Evolutionary conservation across 2,113 vertebrate genomes (phyloP).

Genomic region (Gymnarchus niloticus): DNA sequence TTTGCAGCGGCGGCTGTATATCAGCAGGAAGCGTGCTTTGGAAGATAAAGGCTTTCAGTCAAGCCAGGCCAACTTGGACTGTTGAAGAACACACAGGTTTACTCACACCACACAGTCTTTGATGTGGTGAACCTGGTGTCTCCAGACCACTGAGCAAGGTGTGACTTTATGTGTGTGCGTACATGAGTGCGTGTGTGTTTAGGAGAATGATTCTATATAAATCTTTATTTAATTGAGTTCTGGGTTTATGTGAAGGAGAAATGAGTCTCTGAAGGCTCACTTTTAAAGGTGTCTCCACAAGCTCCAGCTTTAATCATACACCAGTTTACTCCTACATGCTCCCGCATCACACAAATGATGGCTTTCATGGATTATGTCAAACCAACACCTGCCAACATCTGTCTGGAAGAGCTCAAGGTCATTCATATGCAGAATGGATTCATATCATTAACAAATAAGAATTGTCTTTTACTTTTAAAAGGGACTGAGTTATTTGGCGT

Average conservation of each 20-base stretch:
- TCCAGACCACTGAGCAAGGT: slow-evolving; percentile 10
- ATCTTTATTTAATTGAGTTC: neutral
- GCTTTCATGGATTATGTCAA: neutral
- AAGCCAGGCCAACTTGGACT: slow-evolving; percentile 16
- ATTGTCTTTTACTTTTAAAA: neutral
- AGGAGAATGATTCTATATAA: neutral
- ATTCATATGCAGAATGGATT: neutral
- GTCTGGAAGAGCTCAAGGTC: neutral
- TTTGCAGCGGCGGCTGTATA: neutral
- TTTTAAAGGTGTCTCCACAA: neutral
- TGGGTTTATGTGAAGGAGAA: neutral
- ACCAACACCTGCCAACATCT: neutral
- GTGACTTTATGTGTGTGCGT: neutral
- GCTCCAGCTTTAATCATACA: neutral
- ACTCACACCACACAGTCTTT: neutral
- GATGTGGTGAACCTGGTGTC: slow-evolving; percentile 23
- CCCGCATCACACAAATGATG: neutral
- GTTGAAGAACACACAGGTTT: slow-evolving; percentile 26
- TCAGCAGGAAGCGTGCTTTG: slow-evolving; percentile 24
- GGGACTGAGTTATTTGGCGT: neutral
- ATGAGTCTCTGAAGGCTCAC: neutral
- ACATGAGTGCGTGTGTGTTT: neutral
- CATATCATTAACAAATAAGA: neutral
- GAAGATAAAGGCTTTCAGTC: slow-evolving; percentile 23
- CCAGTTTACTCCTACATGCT: neutral